Evolutionary conservation across 1,140 invertebrate genomes (phyloP).

Genomic region (Drosophila rhopaloa): DNA sequence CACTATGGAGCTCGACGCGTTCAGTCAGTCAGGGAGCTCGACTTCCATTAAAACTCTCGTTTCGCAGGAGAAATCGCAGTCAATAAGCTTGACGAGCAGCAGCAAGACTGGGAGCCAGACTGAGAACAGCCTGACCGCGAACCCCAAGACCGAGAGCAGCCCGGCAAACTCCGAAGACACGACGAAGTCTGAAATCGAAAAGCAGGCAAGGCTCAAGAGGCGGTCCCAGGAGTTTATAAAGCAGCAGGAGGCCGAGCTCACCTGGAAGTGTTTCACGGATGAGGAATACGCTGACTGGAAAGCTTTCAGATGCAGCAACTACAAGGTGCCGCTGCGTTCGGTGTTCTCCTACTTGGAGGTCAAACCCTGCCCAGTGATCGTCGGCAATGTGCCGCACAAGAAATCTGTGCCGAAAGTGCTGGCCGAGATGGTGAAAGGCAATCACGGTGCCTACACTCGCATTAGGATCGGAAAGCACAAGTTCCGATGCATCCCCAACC

Average conservation of each 20-base stretch:
- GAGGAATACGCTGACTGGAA: constrained; percentile 3
- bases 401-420: background rate
- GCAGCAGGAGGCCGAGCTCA: background rate
- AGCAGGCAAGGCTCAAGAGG: too few relatives aligned
- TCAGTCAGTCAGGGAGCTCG: background rate
- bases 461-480: background rate
- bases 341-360: background rate
- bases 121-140: too few relatives aligned
- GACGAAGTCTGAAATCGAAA: background rate
- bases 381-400: background rate
- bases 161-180: background rate
- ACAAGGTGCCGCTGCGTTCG: background rate
- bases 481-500: background rate
- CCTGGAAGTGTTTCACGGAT: constrained; percentile 7
- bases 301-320: background rate
- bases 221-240: background rate
- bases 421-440: background rate
- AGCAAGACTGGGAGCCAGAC: background rate
- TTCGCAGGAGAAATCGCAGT: background rate
- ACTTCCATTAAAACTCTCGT: background rate
- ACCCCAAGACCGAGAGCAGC: background rate
- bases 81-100: too few relatives aligned
- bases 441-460: background rate
- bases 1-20: background rate
- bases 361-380: too few relatives aligned